Base-by-base conservation (phyloP, 2,797 vertebrate species). In the Microcaecilia unicolor region DNA sequence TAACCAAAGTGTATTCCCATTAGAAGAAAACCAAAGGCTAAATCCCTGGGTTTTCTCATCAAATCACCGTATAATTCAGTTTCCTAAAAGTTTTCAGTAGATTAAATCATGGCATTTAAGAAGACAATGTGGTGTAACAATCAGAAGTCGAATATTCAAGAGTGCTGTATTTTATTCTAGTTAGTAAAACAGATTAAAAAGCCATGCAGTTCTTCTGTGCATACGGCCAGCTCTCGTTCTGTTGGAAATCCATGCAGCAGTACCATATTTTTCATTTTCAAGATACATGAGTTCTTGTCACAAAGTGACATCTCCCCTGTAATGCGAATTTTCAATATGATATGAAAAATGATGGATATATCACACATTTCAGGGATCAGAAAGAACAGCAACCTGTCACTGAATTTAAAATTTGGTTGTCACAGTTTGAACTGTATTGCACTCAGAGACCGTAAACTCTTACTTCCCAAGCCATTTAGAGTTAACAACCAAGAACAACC, bases 201-300 rank as follows among this genome's bases (percentile, higher is more conserved):
- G 23, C 20, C 20, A 15, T 46, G 46, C 48, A 55, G 42, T 58
- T 55, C 50, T 55, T 30, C 54, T 49, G 39, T 39, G 33, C 48
- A 24, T 37, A 47, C 25, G 53, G 64, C 60, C 58, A 61, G 22
- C 46, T 37, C 47, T 62, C 55, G 51, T 43, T 38, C 56, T 55
- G 58, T 55, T 52, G 67, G 29, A 52, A 64, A 50, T 45, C 34
- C n/a, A n/a, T n/a, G 28, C 18, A 41, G 41, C 45, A 27, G 30
- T 30, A 32, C 40, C 36, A 46, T 44, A 50, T 49, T 48, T 61
- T 69, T 64, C 57, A 67, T 68, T 79, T 81, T 57, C 53, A 67
- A 58, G 37, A 72, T 51, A 48, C 57, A 51, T 28, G 27, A 49
- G 58, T 55, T 40, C 62, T 32, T 47, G 52, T 56, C 51, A 66